phyloP scores from a whole-genome alignment of 2,888 invertebrate genomes.

The Meghimatium bilineatum region DNA sequence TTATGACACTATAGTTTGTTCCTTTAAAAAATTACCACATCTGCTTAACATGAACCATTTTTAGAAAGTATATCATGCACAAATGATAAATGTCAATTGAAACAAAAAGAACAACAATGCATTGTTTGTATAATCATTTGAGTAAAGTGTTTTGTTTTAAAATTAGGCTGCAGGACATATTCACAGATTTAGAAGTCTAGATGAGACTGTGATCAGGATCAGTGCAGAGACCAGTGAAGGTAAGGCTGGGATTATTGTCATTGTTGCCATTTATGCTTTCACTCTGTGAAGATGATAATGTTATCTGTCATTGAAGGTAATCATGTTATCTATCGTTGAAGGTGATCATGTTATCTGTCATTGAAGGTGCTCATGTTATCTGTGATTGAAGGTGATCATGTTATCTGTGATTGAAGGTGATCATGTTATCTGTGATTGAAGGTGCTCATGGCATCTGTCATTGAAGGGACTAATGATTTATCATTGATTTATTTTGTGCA shows the following conservation, averaged over 20 bases:
- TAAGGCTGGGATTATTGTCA: constrained; percentile 55
- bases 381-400: neutral
- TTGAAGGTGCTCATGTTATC: neutral
- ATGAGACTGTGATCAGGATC: constrained; percentile 87
- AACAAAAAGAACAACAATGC: too few species aligned
- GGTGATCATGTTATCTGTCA: neutral
- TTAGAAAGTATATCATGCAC: too few species aligned
- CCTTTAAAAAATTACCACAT: too few species aligned
- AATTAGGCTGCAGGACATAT: constrained; percentile 91
- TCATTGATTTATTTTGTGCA: neutral
- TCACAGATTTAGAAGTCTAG: constrained; percentile 94
- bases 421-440: neutral
- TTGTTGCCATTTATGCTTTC: too few species aligned
- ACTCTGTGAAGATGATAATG: neutral
- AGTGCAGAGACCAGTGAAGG: constrained; percentile 86
- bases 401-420: neutral
- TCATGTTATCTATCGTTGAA: neutral
- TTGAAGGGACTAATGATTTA: neutral
- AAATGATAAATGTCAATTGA: too few species aligned
- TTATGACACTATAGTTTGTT: too few species aligned
- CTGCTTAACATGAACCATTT: too few species aligned
- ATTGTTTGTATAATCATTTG: too few species aligned
- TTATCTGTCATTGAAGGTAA: neutral
- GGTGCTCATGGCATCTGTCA: neutral
- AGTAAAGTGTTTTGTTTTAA: too few species aligned